Conservation (phyloP, 92 coral and sea anemone species). For the Palythoa grandiflora region DNA sequence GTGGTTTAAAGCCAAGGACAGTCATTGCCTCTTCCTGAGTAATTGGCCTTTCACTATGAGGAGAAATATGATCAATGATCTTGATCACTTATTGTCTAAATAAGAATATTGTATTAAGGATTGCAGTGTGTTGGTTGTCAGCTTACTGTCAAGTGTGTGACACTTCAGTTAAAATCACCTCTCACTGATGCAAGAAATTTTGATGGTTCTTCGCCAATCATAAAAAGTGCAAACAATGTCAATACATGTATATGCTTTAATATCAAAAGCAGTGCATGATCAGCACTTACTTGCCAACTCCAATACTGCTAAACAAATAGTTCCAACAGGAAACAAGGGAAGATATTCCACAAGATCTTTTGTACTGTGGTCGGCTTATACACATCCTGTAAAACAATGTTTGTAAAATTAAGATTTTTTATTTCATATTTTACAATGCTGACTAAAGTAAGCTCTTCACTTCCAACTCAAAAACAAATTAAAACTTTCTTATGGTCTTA, state of each 20-base stretch:
- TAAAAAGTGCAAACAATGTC: too few relatives aligned
- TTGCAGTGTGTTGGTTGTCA: background rate
- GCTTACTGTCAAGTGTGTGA: background rate
- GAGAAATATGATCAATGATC: background rate
- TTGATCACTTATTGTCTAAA: background rate
- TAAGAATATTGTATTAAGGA: too few relatives aligned
- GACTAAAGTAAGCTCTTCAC: too few relatives aligned
- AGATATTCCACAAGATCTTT: conserved; percentile 80
- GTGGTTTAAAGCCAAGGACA: conserved; percentile 79
- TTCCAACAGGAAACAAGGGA: conserved; percentile 86
- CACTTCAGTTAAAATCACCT: background rate
- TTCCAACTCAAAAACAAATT: too few relatives aligned
- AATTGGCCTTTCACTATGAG: conserved; percentile 56
- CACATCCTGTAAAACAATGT: conserved; percentile 57
- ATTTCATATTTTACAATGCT: too few relatives aligned
- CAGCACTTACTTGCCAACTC: conserved; percentile 68
- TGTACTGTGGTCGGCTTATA: conserved; percentile 85
- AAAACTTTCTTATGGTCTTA: conserved; percentile 3
- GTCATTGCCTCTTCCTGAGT: conserved; percentile 78
- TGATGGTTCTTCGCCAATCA: too few relatives aligned
- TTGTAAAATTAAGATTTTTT: background rate
- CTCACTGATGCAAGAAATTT: too few relatives aligned
- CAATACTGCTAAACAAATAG: conserved; percentile 75
- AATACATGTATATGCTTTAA: too few relatives aligned
- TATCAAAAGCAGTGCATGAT: too few relatives aligned